Conservation (phyloP, 1,140 invertebrate genomes). For the Pissodes strobi region DNA sequence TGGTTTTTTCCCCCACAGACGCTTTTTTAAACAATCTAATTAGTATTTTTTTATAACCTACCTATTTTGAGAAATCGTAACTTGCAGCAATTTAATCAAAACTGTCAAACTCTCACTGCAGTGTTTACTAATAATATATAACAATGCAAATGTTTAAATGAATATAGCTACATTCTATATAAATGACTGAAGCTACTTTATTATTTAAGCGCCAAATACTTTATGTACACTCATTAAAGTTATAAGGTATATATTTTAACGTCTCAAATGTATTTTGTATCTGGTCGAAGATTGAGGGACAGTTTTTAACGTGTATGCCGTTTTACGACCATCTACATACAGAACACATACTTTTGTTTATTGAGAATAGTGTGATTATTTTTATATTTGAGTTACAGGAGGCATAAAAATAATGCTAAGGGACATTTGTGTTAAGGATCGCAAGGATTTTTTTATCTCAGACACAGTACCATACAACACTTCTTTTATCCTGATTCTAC, state of each 20-base stretch:
- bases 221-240: conserved; percentile 50
- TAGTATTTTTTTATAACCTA: no score
- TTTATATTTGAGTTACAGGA: background rate
- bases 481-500: conserved; percentile 3
- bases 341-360: conserved; percentile 9
- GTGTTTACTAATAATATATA: conserved; percentile 4
- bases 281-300: background rate
- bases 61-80: no score
- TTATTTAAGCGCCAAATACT: conserved; percentile 50
- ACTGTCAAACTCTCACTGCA: background rate
- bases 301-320: background rate
- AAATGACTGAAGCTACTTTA: conserved; percentile 50
- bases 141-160: conserved; percentile 25
- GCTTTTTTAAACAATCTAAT: no score
- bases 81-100: background rate
- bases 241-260: conserved; percentile 29
- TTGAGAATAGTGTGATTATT: background rate
- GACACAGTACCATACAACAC: background rate
- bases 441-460: background rate
- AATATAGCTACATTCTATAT: conserved; percentile 32
- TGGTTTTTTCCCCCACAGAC: no score
- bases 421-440: no score
- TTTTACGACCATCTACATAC: background rate
- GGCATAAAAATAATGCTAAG: background rate
- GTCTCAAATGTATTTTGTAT: conserved; percentile 12